phyloP scores from a whole-genome alignment of 2,888 invertebrate genomes.

The Hirtodrosophila trivittata region DNA sequence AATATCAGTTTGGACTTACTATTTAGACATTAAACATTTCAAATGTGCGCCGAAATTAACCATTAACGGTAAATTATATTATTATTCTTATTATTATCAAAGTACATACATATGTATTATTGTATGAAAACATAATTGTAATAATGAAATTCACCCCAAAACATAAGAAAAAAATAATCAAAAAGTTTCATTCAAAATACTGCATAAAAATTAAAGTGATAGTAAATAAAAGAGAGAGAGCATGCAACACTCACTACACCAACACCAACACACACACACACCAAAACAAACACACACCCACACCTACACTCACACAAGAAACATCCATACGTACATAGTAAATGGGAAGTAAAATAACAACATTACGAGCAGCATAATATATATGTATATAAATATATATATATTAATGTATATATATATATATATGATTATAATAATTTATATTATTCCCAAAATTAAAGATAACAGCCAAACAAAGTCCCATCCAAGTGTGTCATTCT shows the following conservation, averaged over 20 bases:
- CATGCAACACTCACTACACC: constrained; percentile 50
- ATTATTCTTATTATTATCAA: constrained; percentile 33
- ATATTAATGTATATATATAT: too few relatives aligned
- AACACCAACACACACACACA: constrained; percentile 35
- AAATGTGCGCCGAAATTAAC: constrained; percentile 62
- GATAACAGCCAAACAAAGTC: constrained; percentile 73
- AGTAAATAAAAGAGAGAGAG: constrained; percentile 42
- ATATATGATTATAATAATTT: constrained; percentile 78
- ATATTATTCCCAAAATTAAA: constrained; percentile 82
- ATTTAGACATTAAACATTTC: constrained; percentile 67
- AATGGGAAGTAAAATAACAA: constrained; percentile 73
- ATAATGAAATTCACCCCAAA: constrained; percentile 54
- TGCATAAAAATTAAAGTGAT: constrained; percentile 64
- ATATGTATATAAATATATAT: constrained; percentile 74
- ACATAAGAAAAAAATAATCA: constrained; percentile 6
- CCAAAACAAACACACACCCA: constrained; percentile 34
- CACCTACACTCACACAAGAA: constrained; percentile 38
- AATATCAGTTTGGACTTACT: constrained; percentile 75
- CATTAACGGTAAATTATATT: constrained; percentile 43
- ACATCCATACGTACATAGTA: constrained; percentile 60
- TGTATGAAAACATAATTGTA: constrained; percentile 45
- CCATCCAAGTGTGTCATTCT: constrained; percentile 30
- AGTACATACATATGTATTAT: constrained; percentile 15
- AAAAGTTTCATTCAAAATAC: constrained; percentile 46
- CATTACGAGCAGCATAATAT: constrained; percentile 72